phyloP scores from a whole-genome alignment of 2,797 vertebrate genomes.

The Apodemus agrarius region DNA sequence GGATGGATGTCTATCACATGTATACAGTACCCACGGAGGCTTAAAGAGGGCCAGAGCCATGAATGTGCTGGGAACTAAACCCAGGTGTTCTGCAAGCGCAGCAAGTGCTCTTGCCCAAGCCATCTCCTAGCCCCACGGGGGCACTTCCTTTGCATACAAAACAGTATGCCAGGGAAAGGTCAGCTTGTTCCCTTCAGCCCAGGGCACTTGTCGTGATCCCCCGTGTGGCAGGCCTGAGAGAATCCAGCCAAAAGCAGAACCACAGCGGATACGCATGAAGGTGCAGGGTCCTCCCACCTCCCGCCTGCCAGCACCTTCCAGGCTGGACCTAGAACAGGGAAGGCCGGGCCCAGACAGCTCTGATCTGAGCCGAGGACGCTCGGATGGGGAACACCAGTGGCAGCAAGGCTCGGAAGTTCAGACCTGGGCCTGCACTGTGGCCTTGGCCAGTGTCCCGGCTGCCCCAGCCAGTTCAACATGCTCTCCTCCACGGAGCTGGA shows the following conservation, averaged over 20 bases:
- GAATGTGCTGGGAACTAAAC: background rate
- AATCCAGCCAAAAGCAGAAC: fast-evolving
- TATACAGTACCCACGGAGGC: background rate
- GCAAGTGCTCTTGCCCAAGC: background rate
- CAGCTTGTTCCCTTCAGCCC: background rate
- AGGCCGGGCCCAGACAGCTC: background rate
- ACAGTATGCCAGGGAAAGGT: background rate
- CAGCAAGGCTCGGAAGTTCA: background rate
- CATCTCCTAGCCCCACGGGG: background rate
- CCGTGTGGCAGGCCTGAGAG: background rate
- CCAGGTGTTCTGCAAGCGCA: background rate
- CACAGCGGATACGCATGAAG: no score
- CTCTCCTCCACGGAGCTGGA: background rate
- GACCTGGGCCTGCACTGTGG: background rate
- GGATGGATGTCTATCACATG: background rate
- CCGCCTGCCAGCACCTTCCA: background rate
- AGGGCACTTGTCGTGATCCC: background rate
- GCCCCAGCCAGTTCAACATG: background rate
- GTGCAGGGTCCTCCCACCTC: background rate
- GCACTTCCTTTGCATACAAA: background rate
- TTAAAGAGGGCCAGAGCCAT: background rate
- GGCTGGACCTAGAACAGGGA: background rate
- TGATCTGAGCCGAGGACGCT: background rate
- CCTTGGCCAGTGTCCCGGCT: background rate
- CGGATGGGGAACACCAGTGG: background rate